Base-by-base conservation (phyloP, 1,140 invertebrate species). In the Anastrepha ludens region DNA sequence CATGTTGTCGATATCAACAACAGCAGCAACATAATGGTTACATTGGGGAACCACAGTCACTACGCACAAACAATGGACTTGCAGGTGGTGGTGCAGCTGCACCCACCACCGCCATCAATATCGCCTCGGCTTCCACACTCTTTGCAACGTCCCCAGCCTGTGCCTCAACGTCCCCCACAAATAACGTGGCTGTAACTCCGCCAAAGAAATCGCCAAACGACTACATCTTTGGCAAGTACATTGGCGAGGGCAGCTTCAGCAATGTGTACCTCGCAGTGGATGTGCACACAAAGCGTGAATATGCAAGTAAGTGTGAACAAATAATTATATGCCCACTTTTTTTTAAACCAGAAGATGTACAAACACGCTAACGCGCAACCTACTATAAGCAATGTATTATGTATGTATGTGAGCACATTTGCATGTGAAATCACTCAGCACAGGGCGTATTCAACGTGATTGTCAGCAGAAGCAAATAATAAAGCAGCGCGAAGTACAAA, bases 241-340 rank as follows among this genome's bases (percentile, higher is more conserved):
- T 99, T 90, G 98, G 98, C 88, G 98, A 99, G 94, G 98, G 98
- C 87, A 99, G 98, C 93, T 99, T 98, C 94, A 99, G 98, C 89
- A 98, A 97, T 70, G 98, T 99, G 86, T 99, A 98, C 94, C 94
- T 98, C 88, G 98, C 97, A 59, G 98, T 98, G 94, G 98, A 99
- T 94, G 96, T 99, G 81, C 96, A 97, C 90, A 97, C 96, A 41
- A 95, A 95, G 89, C 97, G 96, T 91, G 97, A 99, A 94, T 98
- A 96, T 96, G 98, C 98, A 94, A 99, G 97, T 98, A 95, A 96
- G 97, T 96, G 87, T 86, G 17, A 17, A 74, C 20, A 8, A 70
- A 15, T 41, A 70, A 70, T 70, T 70, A 70, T 13, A 29, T 29
- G 29, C 29, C 29, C 29, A 0, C 0, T 29, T 29, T 29, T 29